Evolutionary conservation across 2,797 vertebrate genomes (phyloP).

Genomic region (Lepus townsendii): DNA sequence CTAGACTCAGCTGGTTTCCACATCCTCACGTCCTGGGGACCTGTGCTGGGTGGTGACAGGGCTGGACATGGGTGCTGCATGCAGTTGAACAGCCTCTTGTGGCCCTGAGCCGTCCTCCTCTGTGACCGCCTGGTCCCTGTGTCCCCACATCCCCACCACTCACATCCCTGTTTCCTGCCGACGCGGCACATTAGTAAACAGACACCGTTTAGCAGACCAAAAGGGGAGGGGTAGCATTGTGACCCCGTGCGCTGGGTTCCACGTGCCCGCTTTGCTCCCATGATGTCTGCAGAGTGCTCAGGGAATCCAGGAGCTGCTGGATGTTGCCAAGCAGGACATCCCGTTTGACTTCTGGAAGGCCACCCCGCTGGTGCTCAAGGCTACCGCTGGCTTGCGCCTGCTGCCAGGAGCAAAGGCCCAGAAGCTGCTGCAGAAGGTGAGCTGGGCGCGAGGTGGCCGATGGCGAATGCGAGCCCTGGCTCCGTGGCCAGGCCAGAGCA

Average conservation of each 20-base stretch:
- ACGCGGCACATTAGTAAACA: neutral
- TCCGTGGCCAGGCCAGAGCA: too few relatives aligned
- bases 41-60: accelerated
- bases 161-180: neutral
- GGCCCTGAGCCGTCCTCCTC: neutral
- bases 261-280: neutral
- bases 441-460: neutral
- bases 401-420: slow-evolving; percentile 94
- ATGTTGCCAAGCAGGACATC: slow-evolving; percentile 91
- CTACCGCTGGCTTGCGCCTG: slow-evolving; percentile 95
- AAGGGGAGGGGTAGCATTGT: neutral
- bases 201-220: neutral
- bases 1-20: neutral
- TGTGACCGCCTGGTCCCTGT: neutral
- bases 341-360: slow-evolving; percentile 90
- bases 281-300: slow-evolving; percentile 89
- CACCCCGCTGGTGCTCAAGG: slow-evolving; percentile 95
- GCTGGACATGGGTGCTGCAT: neutral
- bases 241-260: neutral
- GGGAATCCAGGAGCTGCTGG: slow-evolving; percentile 92
- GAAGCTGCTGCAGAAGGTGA: slow-evolving; percentile 93
- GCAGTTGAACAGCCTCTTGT: neutral
- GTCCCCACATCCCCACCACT: neutral
- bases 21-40: neutral
- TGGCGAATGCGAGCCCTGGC: too few relatives aligned